Evolutionary conservation across 2,113 vertebrate species (phyloP).

Genomic region (Suncus etruscus): DNA sequence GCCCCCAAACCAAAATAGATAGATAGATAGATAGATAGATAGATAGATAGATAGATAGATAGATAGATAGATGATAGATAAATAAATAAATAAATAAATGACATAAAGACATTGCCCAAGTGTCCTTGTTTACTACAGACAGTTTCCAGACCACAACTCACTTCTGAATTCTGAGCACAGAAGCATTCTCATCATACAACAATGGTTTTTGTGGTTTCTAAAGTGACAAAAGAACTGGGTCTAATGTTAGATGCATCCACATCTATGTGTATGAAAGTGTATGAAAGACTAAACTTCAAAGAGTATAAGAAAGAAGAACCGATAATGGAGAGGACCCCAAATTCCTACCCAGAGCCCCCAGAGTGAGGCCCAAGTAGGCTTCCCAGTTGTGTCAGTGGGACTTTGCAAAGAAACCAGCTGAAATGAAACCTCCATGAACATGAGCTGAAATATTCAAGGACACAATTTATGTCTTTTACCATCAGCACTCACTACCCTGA

Average conservation of each 20-base stretch:
- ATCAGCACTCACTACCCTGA: background rate
- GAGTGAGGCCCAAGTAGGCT: background rate
- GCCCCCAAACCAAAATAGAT: too few relatives aligned
- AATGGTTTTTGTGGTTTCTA: background rate
- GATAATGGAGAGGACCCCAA: background rate
- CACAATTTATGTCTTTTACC: background rate
- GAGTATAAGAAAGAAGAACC: background rate
- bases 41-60: too few relatives aligned
- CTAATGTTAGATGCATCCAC: background rate
- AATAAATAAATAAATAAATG: background rate
- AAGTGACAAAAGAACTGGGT: background rate
- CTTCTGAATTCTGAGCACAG: background rate
- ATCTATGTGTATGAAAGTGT: background rate
- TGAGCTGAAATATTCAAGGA: background rate
- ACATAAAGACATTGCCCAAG: background rate
- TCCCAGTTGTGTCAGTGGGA: background rate
- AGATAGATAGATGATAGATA: too few relatives aligned
- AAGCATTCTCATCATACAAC: background rate
- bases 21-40: too few relatives aligned
- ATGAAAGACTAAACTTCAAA: background rate
- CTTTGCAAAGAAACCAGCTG: background rate
- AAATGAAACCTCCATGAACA: background rate
- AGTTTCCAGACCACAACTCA: background rate
- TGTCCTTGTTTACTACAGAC: background rate
- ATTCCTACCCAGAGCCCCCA: background rate